Base-by-base conservation (phyloP, 2,113 vertebrate species). In the Indicator maculatus region DNA sequence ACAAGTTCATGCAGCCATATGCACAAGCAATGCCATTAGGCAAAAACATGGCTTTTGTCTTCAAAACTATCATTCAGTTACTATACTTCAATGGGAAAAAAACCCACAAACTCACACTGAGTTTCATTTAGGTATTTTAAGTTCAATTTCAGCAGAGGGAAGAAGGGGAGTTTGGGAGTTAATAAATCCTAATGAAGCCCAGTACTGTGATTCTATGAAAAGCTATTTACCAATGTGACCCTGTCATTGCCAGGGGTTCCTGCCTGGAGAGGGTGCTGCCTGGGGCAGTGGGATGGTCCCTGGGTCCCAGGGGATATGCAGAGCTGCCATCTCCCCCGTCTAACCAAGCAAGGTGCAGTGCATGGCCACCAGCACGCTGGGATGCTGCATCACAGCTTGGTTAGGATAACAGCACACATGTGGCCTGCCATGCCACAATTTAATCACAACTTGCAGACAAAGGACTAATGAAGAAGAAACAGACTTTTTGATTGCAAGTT, bases 41-140 rank as follows among this genome's bases (percentile, higher is more conserved):
- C 23, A 88, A 80, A 55, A 5, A 4, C 52, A 50, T 2, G 8
- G 38, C 2, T 63, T 80, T 44, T 83, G 23, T 65, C 73, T 71
- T 63, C 53, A 36, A 88, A 92, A 77, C 79, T 47, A 56, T 55
- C 56, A 89, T 77, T 92, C 89, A 89, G 78, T 60, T 47, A 69
- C 33, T 81, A 52, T 47, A 41, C 88, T 52, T 39, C 8, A 7
- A 24, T 31, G 30, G 1, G 2, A 1, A 5, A 24, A 39, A 47
- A 78, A 66, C n/a, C 47, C 50, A 52, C 50, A 26, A 52, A 6
- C 50, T 91, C 69, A 77, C 88, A 11, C 88, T 86, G 95, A 71
- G 85, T 93, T 86, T 91, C 39, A 79, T 91, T 83, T 87, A 41
- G 30, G 52, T 90, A 90, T 70, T 90, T 94, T 83, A 66, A 87